Base-by-base conservation (phyloP, 2,888 invertebrate species). In the Pristionchus entomophagus region DNA sequence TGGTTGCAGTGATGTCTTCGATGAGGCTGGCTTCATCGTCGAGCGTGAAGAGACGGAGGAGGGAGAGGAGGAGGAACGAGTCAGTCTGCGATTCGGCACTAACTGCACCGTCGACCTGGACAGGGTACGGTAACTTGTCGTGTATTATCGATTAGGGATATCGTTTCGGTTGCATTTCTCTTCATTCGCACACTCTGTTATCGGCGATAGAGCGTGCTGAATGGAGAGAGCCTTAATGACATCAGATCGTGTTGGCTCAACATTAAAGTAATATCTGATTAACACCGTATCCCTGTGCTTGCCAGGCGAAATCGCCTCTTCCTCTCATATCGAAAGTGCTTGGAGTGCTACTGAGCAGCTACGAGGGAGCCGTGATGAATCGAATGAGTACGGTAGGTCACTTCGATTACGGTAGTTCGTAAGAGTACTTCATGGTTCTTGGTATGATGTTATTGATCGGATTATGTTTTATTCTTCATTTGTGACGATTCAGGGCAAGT, bases 1-100 rank as follows among this genome's bases (percentile, higher is more conserved):
- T 56, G 6, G 56, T 26, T n/a, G 22, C 84, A 89, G 89, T 49
- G 84, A 87, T 8, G 62, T 89, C 1, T 89, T 89, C 87, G 81
- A 87, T 10, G 87, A 88, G 86, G 65, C 80, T 29, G 89, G 88
- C 14, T 65, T 84, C 19, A 65, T 49, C 32, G 65, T 62, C 8
- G 82, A 82, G 26, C 6, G 53, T 6, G 59, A 45, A 32, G 51
- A 53, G 19, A 22, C 49, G 19, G 82, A 59, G 14, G 59, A 41
- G 6, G 51, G 35, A 29, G 82, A 56, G 14, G 82, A 59, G n/a
- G 82, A 41, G 8, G 82, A 82, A 3, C 17, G n/a, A 59, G 59
- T 59, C 41, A 41, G 38, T 26, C 53, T 82, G 12, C 82, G 59
- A 53, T 82, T 82, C 82, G 82, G 82, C n/a, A 82, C 82, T 12